Evolutionary conservation across 2,797 vertebrate species (phyloP), one percentile per base, ranked within the genome.

Genomic region (Peromyscus aztecus): DNA sequence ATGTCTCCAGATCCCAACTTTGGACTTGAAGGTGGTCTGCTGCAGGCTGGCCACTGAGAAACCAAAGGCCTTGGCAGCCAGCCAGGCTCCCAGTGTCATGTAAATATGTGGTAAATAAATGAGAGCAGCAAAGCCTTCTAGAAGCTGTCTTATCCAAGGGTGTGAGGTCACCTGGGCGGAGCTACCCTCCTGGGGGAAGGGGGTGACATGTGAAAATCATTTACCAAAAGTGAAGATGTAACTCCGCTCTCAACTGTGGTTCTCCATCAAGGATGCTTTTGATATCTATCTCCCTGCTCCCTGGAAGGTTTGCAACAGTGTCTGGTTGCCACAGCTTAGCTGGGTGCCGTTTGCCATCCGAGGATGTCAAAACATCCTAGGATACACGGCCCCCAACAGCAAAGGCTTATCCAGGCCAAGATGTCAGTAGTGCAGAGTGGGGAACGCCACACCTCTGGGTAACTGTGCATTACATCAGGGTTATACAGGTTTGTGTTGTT

Each of bases 101-200:
- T 97, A 95, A 93, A 96, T 95, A 94, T 5, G 43, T 63, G 93
- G 76, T 4, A 31, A 57, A 73, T 98, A 98, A 98, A 97, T 0
- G 40, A n/a, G 88, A 57, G 88, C 85, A 63, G 80, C 88, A 40
- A 89, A 89, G 78, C 65, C 93, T 65, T 69, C 91, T 11, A 0
- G 69, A 19, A 52, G 83, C 75, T 82, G 61, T 80, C 61, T 61
- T 76, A 40, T 71, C 65, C 0, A 0, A n/a, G 31, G 67, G 37
- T 1, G 3, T 10, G 34, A 37, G 82, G 61, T 6, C n/a, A 9
- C 40, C 19, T 13, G 75, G 69, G 24, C 3, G 0, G 46, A 55
- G 81, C 46, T 49, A 6, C 52, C 34, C 24, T 46, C 52, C 6
- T 0, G 10, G 43, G 83, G 24, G 59, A 23, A 17, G 59, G 61